These are phyloP conservation scores for Phainopepla nitens DNA, from an alignment of 2,113 vertebrate species.

Conservation along the genomic window DNA sequence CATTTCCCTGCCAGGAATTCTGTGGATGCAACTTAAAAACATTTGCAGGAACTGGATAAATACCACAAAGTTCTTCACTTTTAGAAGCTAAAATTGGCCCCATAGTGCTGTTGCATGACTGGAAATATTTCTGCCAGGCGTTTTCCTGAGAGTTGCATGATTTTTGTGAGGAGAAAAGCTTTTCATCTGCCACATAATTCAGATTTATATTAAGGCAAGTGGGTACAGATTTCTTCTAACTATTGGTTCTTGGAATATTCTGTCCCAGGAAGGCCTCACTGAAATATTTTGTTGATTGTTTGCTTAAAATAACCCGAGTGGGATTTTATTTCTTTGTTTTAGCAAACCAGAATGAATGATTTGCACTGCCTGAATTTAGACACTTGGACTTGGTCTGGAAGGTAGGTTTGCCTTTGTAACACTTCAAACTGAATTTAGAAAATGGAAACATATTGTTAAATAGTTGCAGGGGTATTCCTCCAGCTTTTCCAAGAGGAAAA, in stretches of 20 bases:
- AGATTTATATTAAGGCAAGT: not conserved
- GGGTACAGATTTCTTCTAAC: not conserved
- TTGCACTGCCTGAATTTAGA: slow-evolving; percentile 88
- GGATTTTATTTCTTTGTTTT: slow-evolving; percentile 57
- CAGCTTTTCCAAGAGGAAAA: not conserved
- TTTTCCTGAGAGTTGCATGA: not conserved
- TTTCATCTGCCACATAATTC: not conserved
- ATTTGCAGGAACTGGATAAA: not conserved
- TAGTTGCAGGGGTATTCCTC: not conserved
- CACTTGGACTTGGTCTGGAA: slow-evolving; percentile 91
- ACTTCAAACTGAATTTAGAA: not conserved
- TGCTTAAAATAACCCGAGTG: slow-evolving; percentile 11
- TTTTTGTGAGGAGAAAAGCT: not conserved
- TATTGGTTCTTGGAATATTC: not conserved
- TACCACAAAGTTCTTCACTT: not conserved
- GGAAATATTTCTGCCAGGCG: not conserved
- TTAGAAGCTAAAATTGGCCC: not conserved
- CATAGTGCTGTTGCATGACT: not conserved
- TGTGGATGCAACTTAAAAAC: not conserved
- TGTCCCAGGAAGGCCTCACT: not conserved
- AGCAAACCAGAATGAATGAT: slow-evolving; percentile 92
- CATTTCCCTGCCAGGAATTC: not conserved
- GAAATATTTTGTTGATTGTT: not conserved
- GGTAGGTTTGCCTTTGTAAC: slow-evolving; percentile 67
- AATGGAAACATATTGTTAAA: not conserved